phyloP scores from a whole-genome alignment of 1,140 invertebrate genomes.

The Apocrypta bakeri region DNA sequence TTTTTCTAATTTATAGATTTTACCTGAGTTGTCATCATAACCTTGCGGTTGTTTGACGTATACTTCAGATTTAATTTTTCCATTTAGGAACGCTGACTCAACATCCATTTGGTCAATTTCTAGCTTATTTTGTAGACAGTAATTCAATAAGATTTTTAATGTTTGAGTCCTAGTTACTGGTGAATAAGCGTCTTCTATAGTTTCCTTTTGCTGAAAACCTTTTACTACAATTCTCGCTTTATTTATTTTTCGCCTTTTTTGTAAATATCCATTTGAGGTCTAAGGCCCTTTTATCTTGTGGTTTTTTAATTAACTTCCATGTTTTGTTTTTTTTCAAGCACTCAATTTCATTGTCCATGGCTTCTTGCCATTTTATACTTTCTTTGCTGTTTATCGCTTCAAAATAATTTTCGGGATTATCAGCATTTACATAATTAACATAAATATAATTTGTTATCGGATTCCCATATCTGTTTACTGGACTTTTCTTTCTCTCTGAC shows the following conservation, averaged over 20 bases:
- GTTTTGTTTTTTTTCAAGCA: conserved; percentile 54
- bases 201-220: conserved; percentile 53
- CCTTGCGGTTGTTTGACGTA: no score
- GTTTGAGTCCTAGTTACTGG: conserved; percentile 51
- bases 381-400: conserved; percentile 32
- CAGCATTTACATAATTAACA: conserved; percentile 25
- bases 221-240: conserved; percentile 56
- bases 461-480: conserved; percentile 11
- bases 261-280: conserved; percentile 54
- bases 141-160: no score
- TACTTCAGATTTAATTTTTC: no score
- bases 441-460: conserved; percentile 23
- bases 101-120: no score
- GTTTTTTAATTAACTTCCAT: conserved; percentile 51
- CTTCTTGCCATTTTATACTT: conserved; percentile 32
- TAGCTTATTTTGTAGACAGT: no score
- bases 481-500: conserved; percentile 41
- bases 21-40: no score
- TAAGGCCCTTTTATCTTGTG: conserved; percentile 46
- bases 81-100: no score
- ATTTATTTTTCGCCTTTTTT: conserved; percentile 51
- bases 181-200: conserved; percentile 52
- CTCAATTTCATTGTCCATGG: conserved; percentile 50
- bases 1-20: no score
- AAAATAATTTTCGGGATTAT: not conserved